phyloP scores from a whole-genome alignment of 2,888 invertebrate genomes.

The Drosophila percnosoma region DNA sequence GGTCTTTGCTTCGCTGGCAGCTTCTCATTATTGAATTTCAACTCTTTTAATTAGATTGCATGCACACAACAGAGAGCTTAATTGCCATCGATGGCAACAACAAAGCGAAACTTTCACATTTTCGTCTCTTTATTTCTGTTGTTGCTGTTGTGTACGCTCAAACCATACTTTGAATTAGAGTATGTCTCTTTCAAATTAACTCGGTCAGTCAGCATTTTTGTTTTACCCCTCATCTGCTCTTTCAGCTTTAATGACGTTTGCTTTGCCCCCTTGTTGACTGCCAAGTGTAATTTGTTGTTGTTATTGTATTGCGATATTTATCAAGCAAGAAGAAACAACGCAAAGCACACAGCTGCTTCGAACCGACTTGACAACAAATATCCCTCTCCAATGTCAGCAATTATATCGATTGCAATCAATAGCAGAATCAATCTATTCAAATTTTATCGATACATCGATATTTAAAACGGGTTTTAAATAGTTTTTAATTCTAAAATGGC shows the following conservation, averaged over 20 bases:
- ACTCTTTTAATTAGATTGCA: slow-evolving; percentile 52
- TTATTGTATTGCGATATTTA: slow-evolving; percentile 35
- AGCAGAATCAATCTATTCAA: slow-evolving; percentile 37
- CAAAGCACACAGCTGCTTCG: slow-evolving; percentile 16
- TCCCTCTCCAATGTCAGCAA: slow-evolving; percentile 19
- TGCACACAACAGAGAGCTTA: slow-evolving; percentile 38
- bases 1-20: slow-evolving; percentile 37
- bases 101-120: slow-evolving; percentile 68
- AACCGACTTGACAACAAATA: slow-evolving; percentile 48
- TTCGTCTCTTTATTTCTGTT: slow-evolving; percentile 19
- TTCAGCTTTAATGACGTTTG: background rate
- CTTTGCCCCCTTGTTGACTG: slow-evolving; percentile 37
- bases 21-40: slow-evolving; percentile 43
- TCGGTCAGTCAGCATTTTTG: slow-evolving; percentile 24
- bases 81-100: slow-evolving; percentile 20
- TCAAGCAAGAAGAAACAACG: slow-evolving; percentile 30
- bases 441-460: slow-evolving; percentile 30
- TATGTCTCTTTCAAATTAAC: slow-evolving; percentile 17
- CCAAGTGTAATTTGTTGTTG: slow-evolving; percentile 28
- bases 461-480: background rate
- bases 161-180: slow-evolving; percentile 16
- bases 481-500: background rate
- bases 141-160: slow-evolving; percentile 16
- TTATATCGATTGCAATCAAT: slow-evolving; percentile 35
- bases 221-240: slow-evolving; percentile 2